Evolutionary conservation across 2,113 vertebrate species (phyloP).

Genomic region (Brachyhypopomus occidentalis): DNA sequence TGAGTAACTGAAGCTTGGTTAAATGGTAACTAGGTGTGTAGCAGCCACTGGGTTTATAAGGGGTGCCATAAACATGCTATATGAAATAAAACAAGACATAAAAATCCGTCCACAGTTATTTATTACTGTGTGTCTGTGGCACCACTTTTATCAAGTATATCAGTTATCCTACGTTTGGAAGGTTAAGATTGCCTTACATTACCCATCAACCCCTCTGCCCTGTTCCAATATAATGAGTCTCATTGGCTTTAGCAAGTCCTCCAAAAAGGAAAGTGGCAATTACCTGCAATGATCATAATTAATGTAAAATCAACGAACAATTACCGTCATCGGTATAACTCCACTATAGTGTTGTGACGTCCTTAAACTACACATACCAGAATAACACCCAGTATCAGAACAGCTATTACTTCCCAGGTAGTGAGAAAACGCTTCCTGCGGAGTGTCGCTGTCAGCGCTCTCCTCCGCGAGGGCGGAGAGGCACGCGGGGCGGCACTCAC

Average conservation of each 20-base stretch:
- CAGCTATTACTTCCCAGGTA: background rate
- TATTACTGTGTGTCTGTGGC: background rate
- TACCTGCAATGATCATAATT: slow-evolving; percentile 37
- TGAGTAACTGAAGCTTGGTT: background rate
- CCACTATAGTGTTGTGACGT: background rate
- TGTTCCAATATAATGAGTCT: slow-evolving; percentile 26
- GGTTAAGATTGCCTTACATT: background rate
- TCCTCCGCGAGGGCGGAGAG: no score
- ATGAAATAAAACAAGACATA: background rate
- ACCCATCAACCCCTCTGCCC: background rate
- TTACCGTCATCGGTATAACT: slow-evolving; percentile 40
- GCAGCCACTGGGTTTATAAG: background rate
- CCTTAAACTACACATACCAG: slow-evolving; percentile 1
- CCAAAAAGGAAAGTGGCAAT: slow-evolving; percentile 27
- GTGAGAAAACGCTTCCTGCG: no score
- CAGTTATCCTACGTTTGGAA: slow-evolving; percentile 22
- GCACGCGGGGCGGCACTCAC: background rate
- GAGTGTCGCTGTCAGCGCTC: no score
- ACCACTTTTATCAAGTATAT: background rate
- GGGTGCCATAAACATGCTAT: background rate
- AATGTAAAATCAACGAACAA: slow-evolving; percentile 41
- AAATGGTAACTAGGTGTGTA: background rate
- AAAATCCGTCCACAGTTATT: background rate
- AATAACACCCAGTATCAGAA: slow-evolving; percentile 1
- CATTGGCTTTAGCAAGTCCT: slow-evolving; percentile 25